Evolutionary conservation across 2,888 invertebrate species (phyloP), one percentile per base, ranked within the genome.

Genomic region (Drosophila nigricruria): DNA sequence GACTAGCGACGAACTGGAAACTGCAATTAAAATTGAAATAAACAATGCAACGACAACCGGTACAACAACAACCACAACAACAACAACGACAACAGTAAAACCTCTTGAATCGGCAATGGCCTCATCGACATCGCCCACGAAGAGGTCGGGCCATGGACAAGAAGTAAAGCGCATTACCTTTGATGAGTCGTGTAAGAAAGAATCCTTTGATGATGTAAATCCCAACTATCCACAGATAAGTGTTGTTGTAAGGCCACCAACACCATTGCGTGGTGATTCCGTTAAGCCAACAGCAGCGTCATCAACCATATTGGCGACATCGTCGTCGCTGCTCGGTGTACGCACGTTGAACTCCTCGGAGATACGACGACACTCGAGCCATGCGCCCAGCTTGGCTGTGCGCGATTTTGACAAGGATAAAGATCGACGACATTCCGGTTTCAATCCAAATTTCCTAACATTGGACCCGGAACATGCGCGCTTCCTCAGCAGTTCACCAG

Each of bases 171-270:
- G 93, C 88, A 93, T 93, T 82, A 93, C 93, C 91, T 93, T 93
- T 91, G 93, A 93, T 91, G 93, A 92, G 84, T 93, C 93, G 74
- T 93, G 93, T 92, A 93, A 93, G 88, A 92, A 92, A 91, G 93
- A 93, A 92, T 93, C 92, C 80, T 91, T 92, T 91, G 92, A 93
- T 92, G 92, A 92, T 90, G 92, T 92, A 90, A 91, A 90, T 90
- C 92, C 92, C 69, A 92, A 91, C 91, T 91, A 91, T 92, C 96
- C 96, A 74, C 95, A 95, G 93, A 95, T 96, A 68, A 95, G 95
- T 92, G 96, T 96, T 43, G 95, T 96, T 54, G 95, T 96, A 43
- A 95, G 96, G 90, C 96, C 96, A 73, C 96, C 96, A 47, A 96
- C 96, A 61, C 96, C 96, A 52, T 94, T 95, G 70, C 94, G 95